These are phyloP conservation scores for Calliphora vicina DNA, from an alignment of 1,140 invertebrate genomes.

Conservation along the genomic window DNA sequence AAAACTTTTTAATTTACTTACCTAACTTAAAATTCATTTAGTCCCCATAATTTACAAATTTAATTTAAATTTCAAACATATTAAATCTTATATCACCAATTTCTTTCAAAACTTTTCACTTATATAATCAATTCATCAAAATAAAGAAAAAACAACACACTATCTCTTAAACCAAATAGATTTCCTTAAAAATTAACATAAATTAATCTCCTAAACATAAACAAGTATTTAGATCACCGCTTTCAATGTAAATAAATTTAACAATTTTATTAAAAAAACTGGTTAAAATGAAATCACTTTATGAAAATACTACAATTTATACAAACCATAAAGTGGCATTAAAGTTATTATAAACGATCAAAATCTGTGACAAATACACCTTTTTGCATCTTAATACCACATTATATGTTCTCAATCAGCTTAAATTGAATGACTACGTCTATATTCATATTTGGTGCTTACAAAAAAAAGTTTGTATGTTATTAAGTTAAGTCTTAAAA, in stretches of 20 bases:
- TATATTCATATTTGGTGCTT: too few relatives aligned
- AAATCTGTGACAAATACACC: constrained; percentile 10
- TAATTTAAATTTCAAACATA: too few relatives aligned
- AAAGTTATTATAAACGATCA: constrained; percentile 1
- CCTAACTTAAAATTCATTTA: too few relatives aligned
- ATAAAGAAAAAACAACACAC: too few relatives aligned
- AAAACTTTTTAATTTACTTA: too few relatives aligned
- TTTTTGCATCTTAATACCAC: constrained; percentile 8
- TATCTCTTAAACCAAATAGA: background rate
- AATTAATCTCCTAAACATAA: background rate
- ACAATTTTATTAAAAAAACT: constrained; percentile 14
- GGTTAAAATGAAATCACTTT: background rate
- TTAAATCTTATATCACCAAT: too few relatives aligned
- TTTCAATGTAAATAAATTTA: background rate
- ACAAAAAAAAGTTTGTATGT: background rate
- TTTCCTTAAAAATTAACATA: constrained; percentile 4
- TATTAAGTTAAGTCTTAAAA: background rate
- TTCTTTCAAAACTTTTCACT: too few relatives aligned
- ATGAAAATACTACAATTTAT: background rate
- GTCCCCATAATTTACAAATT: too few relatives aligned
- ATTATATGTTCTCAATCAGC: constrained; percentile 4
- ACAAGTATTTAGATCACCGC: constrained; percentile 4
- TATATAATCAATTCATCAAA: too few relatives aligned
- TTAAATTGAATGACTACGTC: background rate
- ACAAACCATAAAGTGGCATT: background rate